Conservation (phyloP, 2,113 vertebrate genomes). For the Cervus canadensis region DNA sequence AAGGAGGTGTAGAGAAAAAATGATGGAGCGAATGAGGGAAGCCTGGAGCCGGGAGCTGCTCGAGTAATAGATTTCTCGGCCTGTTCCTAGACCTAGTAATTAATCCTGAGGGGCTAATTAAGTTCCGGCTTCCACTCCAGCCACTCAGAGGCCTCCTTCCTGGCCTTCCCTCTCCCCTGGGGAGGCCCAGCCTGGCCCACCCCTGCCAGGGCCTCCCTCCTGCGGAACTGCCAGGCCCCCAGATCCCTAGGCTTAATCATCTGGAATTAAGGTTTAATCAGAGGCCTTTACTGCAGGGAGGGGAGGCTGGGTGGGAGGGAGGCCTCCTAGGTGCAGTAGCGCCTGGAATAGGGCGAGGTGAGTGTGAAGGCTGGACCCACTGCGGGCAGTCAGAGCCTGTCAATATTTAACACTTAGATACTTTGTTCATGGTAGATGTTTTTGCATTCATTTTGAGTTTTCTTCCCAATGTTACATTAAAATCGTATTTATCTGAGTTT, state of each 20-base stretch:
- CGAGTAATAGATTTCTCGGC: neutral
- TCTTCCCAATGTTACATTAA: neutral
- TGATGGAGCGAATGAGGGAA: neutral
- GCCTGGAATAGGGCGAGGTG: rapidly evolving
- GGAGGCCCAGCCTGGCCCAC: neutral
- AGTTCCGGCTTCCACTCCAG: neutral
- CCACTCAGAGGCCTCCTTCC: neutral
- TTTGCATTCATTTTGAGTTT: neutral
- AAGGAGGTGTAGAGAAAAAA: neutral
- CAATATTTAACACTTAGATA: neutral
- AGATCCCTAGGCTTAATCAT: neutral
- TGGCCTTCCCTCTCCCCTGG: neutral
- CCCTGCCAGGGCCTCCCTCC: neutral
- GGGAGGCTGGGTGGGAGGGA: neutral
- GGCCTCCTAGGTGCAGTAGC: neutral
- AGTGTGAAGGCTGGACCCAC: neutral
- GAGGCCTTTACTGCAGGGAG: neutral
- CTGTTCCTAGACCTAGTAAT: neutral
- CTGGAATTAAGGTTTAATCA: constrained; percentile 20
- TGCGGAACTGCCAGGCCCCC: neutral
- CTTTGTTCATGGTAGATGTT: neutral
- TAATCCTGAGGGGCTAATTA: constrained; percentile 53
- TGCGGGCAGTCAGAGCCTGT: rapidly evolving
- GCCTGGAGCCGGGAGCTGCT: neutral
- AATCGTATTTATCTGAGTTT: neutral